A percentile compares a stretch with the other conserved stretches of the same genome.
phyloP scores from a whole-genome alignment of 2,797 vertebrate genomes.

The Ptychadena robeensis region DNA sequence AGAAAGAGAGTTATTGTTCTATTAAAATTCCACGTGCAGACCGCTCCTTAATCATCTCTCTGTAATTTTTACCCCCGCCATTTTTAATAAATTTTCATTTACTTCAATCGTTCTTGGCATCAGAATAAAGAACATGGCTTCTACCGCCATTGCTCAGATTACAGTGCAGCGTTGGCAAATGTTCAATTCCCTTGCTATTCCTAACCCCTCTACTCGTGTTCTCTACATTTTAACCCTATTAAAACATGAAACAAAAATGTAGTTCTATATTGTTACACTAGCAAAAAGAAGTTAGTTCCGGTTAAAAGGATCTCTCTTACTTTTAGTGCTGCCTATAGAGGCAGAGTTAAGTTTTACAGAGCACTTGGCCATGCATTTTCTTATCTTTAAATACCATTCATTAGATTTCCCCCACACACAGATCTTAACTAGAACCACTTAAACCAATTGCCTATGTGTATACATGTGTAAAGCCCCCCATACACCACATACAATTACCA shows the following conservation, averaged over 20 bases:
- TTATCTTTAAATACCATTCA: too few species aligned
- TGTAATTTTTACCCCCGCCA: constrained; percentile 26
- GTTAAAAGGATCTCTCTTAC: too few species aligned
- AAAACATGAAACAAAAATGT: background rate
- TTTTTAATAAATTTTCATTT: constrained; percentile 56
- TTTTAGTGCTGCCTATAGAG: too few species aligned
- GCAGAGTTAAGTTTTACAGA: too few species aligned
- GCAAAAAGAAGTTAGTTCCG: too few species aligned
- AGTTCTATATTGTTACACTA: background rate
- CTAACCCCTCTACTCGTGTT: background rate
- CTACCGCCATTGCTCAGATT: constrained; percentile 47
- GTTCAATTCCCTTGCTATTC: constrained; percentile 38
- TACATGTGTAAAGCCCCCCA: too few species aligned
- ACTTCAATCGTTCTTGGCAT: constrained; percentile 58
- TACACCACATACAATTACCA: too few species aligned
- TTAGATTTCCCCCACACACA: too few species aligned
- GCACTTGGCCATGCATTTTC: too few species aligned
- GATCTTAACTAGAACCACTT: too few species aligned
- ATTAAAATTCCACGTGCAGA: constrained; percentile 20
- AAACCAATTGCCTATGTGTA: too few species aligned
- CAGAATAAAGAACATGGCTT: constrained; percentile 35
- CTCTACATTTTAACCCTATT: constrained; percentile 34
- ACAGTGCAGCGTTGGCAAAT: constrained; percentile 44
- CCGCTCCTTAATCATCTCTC: constrained; percentile 44
- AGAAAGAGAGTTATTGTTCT: constrained; percentile 54